These are phyloP conservation scores for Matsumurasca onukii DNA, from an alignment of 1,140 invertebrate genomes.

Conservation along the genomic window DNA sequence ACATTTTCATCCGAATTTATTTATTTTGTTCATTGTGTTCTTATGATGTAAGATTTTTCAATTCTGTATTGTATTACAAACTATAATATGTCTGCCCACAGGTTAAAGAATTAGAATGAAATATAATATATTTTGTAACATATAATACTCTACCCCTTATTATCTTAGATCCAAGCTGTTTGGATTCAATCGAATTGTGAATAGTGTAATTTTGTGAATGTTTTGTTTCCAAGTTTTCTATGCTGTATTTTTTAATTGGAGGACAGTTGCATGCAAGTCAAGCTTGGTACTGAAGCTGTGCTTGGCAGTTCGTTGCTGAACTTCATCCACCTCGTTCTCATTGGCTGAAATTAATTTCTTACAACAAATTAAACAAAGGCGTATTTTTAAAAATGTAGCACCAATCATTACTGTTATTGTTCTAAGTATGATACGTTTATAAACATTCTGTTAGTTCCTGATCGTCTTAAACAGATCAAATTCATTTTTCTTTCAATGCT, in stretches of 20 bases:
- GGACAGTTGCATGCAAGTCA: neutral
- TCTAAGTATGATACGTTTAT: too few species aligned
- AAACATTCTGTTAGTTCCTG: too few species aligned
- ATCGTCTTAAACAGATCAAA: too few species aligned
- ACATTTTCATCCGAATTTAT: neutral
- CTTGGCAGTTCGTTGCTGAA: constrained; percentile 1
- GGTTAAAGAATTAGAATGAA: neutral
- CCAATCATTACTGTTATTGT: too few species aligned
- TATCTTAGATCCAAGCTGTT: constrained; percentile 1
- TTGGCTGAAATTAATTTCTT: constrained; percentile 26
- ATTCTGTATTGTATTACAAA: neutral
- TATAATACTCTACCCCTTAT: constrained; percentile 2
- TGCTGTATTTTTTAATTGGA: neutral
- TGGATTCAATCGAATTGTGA: neutral
- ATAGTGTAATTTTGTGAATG: neutral
- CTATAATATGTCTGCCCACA: neutral
- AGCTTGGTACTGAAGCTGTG: neutral
- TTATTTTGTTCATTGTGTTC: neutral
- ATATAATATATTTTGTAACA: constrained; percentile 18
- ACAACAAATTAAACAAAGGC: constrained; percentile 8
- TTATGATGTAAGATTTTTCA: neutral
- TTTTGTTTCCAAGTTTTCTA: neutral
- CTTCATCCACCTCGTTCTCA: too few species aligned
- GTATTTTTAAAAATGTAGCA: too few species aligned
- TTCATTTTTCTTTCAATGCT: too few species aligned